These are phyloP conservation scores for Drosophila greeni DNA, from an alignment of 2,888 invertebrate species.

Conservation along the genomic window DNA sequence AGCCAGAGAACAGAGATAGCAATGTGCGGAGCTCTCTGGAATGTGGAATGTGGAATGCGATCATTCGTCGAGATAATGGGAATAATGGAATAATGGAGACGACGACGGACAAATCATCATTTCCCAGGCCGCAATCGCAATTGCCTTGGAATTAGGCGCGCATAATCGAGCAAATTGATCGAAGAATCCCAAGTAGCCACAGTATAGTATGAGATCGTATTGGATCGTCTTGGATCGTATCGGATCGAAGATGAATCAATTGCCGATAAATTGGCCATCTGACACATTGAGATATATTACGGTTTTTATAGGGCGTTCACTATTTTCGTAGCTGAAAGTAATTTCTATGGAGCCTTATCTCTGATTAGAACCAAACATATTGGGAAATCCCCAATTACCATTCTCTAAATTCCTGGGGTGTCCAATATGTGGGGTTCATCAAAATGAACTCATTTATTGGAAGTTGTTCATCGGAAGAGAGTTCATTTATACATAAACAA, in stretches of 20 bases:
- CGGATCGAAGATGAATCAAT: conserved; percentile 21
- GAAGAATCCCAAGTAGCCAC: conserved; percentile 9
- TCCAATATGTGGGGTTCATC: not conserved
- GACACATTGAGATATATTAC: conserved; percentile 18
- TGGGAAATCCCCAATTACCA: conserved; percentile 6
- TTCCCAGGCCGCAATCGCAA: conserved; percentile 19
- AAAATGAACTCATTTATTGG: not conserved
- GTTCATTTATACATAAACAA: no score
- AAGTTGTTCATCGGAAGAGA: not conserved
- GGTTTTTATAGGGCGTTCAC: not conserved
- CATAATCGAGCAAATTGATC: conserved; percentile 35
- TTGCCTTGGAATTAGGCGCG: conserved; percentile 31
- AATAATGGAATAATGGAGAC: conserved; percentile 34
- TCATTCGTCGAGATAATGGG: conserved; percentile 28
- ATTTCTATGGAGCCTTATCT: not conserved
- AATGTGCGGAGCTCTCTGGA: conserved; percentile 3
- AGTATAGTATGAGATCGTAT: conserved; percentile 1
- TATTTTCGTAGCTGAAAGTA: not conserved
- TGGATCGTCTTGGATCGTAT: not conserved
- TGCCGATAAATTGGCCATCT: conserved; percentile 20
- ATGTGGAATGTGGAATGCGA: conserved; percentile 32
- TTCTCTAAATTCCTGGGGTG: not conserved
- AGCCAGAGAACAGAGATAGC: conserved; percentile 10
- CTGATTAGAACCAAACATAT: not conserved
- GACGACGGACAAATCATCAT: conserved; percentile 26